Evolutionary conservation across 2,113 vertebrate species (phyloP).

Genomic region (Ammospiza nelsoni): DNA sequence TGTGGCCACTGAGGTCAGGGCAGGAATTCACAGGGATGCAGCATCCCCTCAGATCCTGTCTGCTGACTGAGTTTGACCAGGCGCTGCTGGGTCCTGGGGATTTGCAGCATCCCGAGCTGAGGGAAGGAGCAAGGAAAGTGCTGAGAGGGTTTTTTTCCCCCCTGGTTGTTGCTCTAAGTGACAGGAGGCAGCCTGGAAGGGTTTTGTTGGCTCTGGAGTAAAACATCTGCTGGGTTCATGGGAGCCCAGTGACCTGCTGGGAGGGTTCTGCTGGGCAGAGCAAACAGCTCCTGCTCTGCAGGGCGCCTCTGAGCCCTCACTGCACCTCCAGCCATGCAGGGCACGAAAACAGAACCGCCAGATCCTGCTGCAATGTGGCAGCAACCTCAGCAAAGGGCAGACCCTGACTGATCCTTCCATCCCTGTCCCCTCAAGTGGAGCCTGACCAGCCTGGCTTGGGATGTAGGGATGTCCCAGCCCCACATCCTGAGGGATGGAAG

Average conservation of each 20-base stretch:
- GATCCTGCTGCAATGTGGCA: neutral
- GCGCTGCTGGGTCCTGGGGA: neutral
- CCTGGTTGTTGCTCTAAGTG: neutral
- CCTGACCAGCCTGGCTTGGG: neutral
- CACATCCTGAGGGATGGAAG: accelerated
- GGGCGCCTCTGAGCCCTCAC: neutral
- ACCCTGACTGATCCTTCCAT: neutral
- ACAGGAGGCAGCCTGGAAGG: conserved; percentile 5
- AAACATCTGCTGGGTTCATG: conserved; percentile 61
- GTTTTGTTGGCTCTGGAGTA: neutral
- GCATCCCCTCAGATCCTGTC: neutral
- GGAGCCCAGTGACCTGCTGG: conserved; percentile 34
- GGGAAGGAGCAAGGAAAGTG: neutral
- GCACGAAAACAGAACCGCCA: neutral
- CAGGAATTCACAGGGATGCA: conserved; percentile 1
- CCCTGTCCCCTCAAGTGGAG: neutral
- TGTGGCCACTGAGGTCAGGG: neutral
- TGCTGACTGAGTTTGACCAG: neutral
- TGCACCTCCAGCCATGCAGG: neutral
- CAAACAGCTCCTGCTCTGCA: neutral
- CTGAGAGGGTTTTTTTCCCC: too few relatives aligned
- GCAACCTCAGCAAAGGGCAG: neutral
- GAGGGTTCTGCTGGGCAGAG: neutral
- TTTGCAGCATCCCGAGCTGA: neutral
- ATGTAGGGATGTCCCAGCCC: neutral